A percentile compares a stretch with the other conserved stretches of the same genome.
Conservation (phyloP, 1,140 invertebrate species). For the Eriosoma lanigerum region DNA sequence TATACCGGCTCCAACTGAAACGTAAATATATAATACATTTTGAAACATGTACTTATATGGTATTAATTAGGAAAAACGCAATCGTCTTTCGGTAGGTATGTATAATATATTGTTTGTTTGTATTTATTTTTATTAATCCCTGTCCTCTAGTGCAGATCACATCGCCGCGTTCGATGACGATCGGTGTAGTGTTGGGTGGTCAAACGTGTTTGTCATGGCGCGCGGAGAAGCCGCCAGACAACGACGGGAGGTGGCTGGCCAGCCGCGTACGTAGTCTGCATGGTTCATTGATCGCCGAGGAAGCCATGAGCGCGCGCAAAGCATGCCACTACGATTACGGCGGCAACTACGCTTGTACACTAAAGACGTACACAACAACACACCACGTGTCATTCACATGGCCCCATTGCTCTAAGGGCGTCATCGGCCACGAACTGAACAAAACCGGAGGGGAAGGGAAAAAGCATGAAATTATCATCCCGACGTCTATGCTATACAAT, state of each 20-base stretch:
- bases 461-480: neutral
- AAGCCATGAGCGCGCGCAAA: constrained; percentile 45
- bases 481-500: neutral
- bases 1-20: constrained; percentile 40
- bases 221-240: neutral
- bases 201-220: constrained; percentile 29
- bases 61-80: neutral
- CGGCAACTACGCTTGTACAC: constrained; percentile 15
- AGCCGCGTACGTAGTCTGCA: constrained; percentile 24
- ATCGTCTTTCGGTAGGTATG: neutral
- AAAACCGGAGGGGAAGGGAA: neutral
- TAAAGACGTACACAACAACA: neutral
- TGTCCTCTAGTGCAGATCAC: too few species aligned
- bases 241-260: neutral
- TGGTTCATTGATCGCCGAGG: constrained; percentile 49
- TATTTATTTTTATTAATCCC: neutral
- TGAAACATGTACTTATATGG: neutral
- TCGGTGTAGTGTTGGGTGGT: constrained; percentile 13
- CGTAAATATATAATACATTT: neutral
- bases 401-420: neutral
- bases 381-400: constrained; percentile 50
- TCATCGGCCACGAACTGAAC: neutral
- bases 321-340: constrained; percentile 1
- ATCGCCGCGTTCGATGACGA: too few species aligned
- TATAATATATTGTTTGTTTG: neutral